Conservation (phyloP, 1,140 invertebrate species). For the Ceratosolen solmsi region DNA sequence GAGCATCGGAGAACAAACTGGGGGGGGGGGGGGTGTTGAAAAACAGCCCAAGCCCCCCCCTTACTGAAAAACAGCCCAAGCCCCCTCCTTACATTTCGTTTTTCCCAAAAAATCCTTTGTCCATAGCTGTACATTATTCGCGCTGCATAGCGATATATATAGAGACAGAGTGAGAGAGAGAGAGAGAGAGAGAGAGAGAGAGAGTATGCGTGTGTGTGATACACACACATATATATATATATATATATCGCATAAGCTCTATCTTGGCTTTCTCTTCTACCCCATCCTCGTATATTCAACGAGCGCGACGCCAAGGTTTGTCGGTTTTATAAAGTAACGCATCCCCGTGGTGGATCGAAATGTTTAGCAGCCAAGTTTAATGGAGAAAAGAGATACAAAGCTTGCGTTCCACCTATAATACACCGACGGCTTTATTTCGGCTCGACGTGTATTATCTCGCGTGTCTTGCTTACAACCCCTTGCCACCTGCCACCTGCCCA, state of each 20-base stretch:
- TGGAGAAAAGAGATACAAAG: constrained; percentile 41
- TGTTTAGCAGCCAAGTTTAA: constrained; percentile 42
- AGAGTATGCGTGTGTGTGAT: no score
- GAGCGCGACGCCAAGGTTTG: not conserved
- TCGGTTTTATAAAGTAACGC: constrained; percentile 20
- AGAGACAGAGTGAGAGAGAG: no score
- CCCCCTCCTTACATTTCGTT: not conserved
- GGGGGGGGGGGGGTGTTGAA: not conserved
- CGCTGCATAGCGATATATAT: no score
- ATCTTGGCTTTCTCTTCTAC: not conserved
- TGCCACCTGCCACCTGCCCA: not conserved
- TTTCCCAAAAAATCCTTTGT: not conserved
- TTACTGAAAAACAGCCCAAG: no score
- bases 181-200: no score
- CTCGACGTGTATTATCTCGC: constrained; percentile 53
- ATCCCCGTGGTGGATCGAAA: constrained; percentile 20
- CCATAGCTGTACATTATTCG: not conserved
- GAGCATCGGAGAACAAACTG: not conserved
- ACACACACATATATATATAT: no score
- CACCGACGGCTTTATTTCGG: constrained; percentile 60
- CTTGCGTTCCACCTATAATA: constrained; percentile 46
- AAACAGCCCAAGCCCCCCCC: not conserved
- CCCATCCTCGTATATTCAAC: not conserved
- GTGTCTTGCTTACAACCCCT: no score
- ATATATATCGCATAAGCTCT: constrained; percentile 16